phyloP scores from a whole-genome alignment of 2,888 invertebrate genomes.

The Plutella xylostella region DNA sequence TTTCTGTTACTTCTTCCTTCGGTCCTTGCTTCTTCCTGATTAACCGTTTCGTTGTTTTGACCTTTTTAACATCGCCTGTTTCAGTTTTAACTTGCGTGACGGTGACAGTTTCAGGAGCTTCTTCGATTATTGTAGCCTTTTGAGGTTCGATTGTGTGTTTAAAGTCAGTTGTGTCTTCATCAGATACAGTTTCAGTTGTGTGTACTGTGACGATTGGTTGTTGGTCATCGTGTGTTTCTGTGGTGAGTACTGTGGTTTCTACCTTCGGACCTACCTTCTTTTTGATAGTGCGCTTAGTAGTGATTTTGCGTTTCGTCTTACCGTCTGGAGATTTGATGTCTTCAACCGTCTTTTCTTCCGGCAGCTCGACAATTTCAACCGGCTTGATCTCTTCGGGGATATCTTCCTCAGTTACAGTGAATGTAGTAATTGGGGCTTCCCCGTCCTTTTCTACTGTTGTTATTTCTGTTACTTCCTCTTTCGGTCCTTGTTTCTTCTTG shows the following conservation, averaged over 20 bases:
- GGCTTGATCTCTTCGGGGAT: constrained; percentile 19
- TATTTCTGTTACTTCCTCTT: constrained; percentile 25
- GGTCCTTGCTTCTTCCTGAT: constrained; percentile 44
- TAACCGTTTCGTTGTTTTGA: constrained; percentile 39
- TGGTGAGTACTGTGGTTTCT: constrained; percentile 29
- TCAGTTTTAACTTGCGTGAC: constrained; percentile 37
- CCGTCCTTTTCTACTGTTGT: constrained; percentile 24
- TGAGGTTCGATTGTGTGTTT: not conserved
- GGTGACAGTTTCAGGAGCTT: constrained; percentile 33
- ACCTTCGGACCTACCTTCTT: constrained; percentile 10
- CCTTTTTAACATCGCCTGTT: constrained; percentile 28
- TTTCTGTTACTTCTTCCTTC: constrained; percentile 47
- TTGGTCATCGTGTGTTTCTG: constrained; percentile 36
- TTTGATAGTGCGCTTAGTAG: not conserved
- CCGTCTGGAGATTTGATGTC: constrained; percentile 14
- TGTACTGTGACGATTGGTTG: constrained; percentile 19
- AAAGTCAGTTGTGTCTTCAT: constrained; percentile 3
- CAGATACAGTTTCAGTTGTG: constrained; percentile 21
- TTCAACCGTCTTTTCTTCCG: constrained; percentile 14
- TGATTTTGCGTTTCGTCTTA: constrained; percentile 16
- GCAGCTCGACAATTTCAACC: constrained; percentile 12
- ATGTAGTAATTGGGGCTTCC: constrained; percentile 12
- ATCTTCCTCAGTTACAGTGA: constrained; percentile 21
- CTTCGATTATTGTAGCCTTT: constrained; percentile 19
- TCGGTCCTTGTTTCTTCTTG: constrained; percentile 17